Base-by-base conservation (phyloP, 2,888 invertebrate genomes). In the Drosophila kambysellisi region DNA sequence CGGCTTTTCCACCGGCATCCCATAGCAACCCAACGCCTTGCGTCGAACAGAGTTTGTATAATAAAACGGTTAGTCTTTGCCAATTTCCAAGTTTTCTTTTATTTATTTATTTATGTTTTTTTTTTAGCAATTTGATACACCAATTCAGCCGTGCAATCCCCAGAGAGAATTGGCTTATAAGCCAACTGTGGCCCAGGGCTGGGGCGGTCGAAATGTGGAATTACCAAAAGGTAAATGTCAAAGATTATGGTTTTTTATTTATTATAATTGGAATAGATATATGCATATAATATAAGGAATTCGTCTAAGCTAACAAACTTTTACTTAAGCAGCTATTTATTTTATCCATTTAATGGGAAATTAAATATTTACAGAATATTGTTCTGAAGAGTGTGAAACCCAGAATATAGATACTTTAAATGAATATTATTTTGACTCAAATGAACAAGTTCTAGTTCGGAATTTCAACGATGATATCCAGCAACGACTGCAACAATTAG, bases 171-270 rank as follows among this genome's bases (percentile, higher is more conserved):
- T 93, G 48, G 93, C 93, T 1, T 93, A 93, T 51, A 93, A 92
- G 57, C 93, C 93, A 52, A 92, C 83, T 65, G 90, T 93, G 56
- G 91, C 93, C n/a, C 93, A 93, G 66, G 93, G 93, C 37, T 93
- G 93, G 93, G 92, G 91, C 68, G 91, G 93, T 39, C 92, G 92
- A n/a, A 90, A 86, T 74, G 84, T 92, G 57, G 82, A 89, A 63
- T 79, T 93, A 56, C 93, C 93, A 32, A 92, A 86, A 88, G 93
- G 93, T 93, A 83, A 83, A 8, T 30, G 9, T 12, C 8, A 17
- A 50, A 33, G 12, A 53, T 7, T 11, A 4, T 8, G 20, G 20
- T 32, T 12, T 35, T 9, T 12, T 8, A 15, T 15, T 12, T 20
- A 35, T 15, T 57, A 20, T 9, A 33, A 29, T 50, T 29, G 30